These are phyloP conservation scores for Horisme vitalbata DNA, from an alignment of 2,888 invertebrate species.

Conservation along the genomic window DNA sequence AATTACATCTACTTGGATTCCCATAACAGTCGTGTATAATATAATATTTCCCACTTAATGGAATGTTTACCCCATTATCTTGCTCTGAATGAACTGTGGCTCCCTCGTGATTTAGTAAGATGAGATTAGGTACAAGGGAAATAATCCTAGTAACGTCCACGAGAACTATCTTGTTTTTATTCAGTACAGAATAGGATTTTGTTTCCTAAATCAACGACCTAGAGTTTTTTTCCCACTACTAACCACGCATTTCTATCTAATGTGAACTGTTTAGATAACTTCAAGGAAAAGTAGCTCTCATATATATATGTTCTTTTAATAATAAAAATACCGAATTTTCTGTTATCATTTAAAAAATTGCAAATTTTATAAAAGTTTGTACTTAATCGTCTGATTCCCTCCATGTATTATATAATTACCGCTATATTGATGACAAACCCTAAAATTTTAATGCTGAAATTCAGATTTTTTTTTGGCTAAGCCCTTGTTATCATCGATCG, in stretches of 20 bases:
- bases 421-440: too few species aligned
- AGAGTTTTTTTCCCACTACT: too few species aligned
- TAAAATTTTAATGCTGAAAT: too few species aligned
- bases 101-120: conserved; percentile 12
- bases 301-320: too few species aligned
- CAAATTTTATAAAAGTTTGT: too few species aligned
- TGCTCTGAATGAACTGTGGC: conserved; percentile 4
- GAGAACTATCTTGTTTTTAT: conserved; percentile 5
- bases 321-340: too few species aligned
- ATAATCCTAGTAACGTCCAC: background rate
- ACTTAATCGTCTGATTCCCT: too few species aligned
- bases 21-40: conserved; percentile 11
- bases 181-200: background rate
- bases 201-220: background rate
- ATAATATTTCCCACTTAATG: conserved; percentile 14
- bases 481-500: background rate
- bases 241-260: too few species aligned
- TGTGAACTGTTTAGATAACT: too few species aligned
- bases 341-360: too few species aligned
- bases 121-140: conserved; percentile 10
- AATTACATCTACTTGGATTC: conserved; percentile 11
- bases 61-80: conserved; percentile 16
- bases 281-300: too few species aligned
- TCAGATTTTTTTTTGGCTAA: background rate
- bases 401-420: too few species aligned